Conservation (phyloP, 2,888 invertebrate genomes). For the Endotricha flammealis region DNA sequence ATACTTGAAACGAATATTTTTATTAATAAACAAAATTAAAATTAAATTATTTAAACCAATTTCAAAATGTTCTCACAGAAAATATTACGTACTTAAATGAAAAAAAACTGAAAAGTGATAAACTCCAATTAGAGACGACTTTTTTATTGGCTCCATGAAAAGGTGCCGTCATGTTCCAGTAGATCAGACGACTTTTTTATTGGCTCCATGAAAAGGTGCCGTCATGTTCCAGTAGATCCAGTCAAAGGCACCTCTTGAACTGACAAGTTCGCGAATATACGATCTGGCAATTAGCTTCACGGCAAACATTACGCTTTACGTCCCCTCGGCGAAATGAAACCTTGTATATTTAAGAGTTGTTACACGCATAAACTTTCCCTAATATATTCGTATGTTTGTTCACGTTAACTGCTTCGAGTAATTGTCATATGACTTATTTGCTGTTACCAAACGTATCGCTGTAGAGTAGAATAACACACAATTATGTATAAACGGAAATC, state of each 20-base stretch:
- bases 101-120: no score
- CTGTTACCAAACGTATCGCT: conserved; percentile 5
- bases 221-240: background rate
- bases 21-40: no score
- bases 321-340: conserved; percentile 25
- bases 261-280: conserved; percentile 41
- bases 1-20: no score
- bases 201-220: no score
- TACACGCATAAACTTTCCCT: conserved; percentile 35
- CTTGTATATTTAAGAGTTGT: conserved; percentile 40
- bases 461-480: background rate
- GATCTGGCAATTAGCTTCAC: conserved; percentile 44
- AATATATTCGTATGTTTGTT: conserved; percentile 36
- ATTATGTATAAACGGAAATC: background rate
- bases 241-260: conserved; percentile 20
- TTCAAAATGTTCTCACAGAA: no score
- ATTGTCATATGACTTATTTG: conserved; percentile 39
- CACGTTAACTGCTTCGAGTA: conserved; percentile 32
- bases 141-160: no score
- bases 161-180: no score
- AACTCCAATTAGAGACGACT: no score
- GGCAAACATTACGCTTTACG: conserved; percentile 38
- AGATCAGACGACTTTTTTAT: no score
- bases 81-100: no score
- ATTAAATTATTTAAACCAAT: no score